A percentile compares a stretch with the other conserved stretches of the same genome.
Conservation (phyloP, 2,113 vertebrate species). For the Podarcis raffonei region DNA sequence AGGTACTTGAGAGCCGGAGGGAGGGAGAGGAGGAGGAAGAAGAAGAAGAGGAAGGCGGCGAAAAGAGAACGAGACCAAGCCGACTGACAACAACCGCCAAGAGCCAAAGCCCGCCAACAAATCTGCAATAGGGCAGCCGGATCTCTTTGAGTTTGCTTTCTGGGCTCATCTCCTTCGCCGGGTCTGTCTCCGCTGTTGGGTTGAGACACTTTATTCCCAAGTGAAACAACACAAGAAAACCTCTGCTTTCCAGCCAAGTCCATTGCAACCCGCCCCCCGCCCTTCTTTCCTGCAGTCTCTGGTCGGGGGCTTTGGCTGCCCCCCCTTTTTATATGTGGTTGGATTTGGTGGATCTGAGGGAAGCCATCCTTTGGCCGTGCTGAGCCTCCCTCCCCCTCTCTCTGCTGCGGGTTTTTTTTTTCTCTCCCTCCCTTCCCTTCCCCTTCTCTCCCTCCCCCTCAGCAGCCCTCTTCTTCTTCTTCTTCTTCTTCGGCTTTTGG, state of each 20-base stretch:
- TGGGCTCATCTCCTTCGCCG: constrained; percentile 60
- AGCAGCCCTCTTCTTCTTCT: too few relatives aligned
- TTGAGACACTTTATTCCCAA: constrained; percentile 63
- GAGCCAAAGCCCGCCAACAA: constrained; percentile 64
- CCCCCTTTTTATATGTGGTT: constrained; percentile 51
- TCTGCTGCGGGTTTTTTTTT: constrained; percentile 2
- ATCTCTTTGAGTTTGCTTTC: constrained; percentile 53
- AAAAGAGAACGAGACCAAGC: constrained; percentile 63
- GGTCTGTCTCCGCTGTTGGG: constrained; percentile 64
- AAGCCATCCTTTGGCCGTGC: constrained; percentile 55
- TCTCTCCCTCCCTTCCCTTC: constrained; percentile 61
- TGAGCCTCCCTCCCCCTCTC: constrained; percentile 43
- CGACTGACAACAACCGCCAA: constrained; percentile 34
- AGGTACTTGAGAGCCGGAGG: constrained; percentile 59
- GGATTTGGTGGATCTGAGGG: constrained; percentile 68
- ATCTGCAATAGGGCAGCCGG: constrained; percentile 63
- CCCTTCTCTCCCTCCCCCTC: constrained; percentile 54
- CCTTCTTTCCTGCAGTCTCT: background rate
- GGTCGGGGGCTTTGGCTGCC: constrained; percentile 33
- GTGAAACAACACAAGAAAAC: constrained; percentile 42
- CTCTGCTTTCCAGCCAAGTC: constrained; percentile 60
- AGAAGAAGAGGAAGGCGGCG: constrained; percentile 51
- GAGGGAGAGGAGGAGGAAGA: constrained; percentile 24
- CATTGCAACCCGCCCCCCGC: constrained; percentile 40
- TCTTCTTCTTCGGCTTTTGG: constrained; percentile 68